Conservation (phyloP, 2,888 invertebrate genomes). For the Cantharis nigra region DNA sequence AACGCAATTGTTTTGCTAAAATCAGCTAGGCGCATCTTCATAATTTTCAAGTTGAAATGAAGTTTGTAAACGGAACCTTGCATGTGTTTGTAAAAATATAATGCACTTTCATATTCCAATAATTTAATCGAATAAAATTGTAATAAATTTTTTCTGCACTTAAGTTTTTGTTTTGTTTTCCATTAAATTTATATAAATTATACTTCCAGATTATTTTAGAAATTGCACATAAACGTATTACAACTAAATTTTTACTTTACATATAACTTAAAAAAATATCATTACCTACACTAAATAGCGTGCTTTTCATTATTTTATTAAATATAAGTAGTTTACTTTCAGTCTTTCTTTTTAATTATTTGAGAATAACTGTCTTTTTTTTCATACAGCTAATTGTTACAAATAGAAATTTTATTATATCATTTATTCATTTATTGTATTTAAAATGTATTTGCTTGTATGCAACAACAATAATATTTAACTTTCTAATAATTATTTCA, state of each 20-base stretch:
- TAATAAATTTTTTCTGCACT: not conserved
- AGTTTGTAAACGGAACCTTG: too few species aligned
- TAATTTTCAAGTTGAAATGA: too few species aligned
- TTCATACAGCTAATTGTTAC: not conserved
- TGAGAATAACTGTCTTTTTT: not conserved
- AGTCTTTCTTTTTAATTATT: not conserved
- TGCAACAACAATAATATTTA: not conserved
- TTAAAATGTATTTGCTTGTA: not conserved
- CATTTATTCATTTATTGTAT: not conserved
- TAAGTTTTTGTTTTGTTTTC: not conserved
- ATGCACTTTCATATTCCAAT: too few species aligned
- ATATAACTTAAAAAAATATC: not conserved
- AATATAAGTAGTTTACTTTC: not conserved
- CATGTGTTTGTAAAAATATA: too few species aligned
- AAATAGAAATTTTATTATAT: not conserved
- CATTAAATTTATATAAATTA: not conserved
- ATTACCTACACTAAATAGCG: not conserved
- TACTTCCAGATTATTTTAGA: not conserved
- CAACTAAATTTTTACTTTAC: not conserved
- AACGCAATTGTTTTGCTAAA: too few species aligned
- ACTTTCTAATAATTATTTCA: not conserved
- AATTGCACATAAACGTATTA: not conserved
- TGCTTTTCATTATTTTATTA: not conserved
- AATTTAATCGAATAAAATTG: not conserved
- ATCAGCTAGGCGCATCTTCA: too few species aligned